A percentile compares a stretch with the other conserved stretches of the same genome.
Conservation (phyloP, 2,797 vertebrate species). For the Sphenodon punctatus region DNA sequence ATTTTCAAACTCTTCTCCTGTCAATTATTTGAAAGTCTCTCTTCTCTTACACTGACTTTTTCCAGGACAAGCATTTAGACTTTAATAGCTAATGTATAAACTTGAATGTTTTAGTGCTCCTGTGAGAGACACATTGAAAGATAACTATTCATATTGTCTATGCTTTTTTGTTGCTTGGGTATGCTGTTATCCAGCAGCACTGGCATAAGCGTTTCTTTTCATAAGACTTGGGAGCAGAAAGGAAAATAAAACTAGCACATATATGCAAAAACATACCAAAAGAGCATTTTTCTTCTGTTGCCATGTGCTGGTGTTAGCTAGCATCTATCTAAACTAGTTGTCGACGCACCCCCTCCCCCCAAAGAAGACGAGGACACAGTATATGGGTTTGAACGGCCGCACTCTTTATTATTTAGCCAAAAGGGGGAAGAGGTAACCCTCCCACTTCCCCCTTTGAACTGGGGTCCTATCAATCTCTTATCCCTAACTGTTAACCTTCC, state of each 20-base stretch:
- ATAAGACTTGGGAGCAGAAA: neutral
- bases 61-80: slow-evolving; percentile 39
- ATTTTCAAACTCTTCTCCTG: slow-evolving; percentile 37
- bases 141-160: neutral
- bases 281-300: neutral
- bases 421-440: too few relatives aligned
- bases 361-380: too few relatives aligned
- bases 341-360: too few relatives aligned
- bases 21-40: slow-evolving; percentile 43
- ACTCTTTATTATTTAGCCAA: too few relatives aligned
- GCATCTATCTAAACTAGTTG: too few relatives aligned
- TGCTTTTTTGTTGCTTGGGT: neutral
- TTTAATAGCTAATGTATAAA: slow-evolving; percentile 41
- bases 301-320: neutral
- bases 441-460: too few relatives aligned
- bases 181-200: neutral
- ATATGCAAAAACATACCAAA: neutral
- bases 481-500: too few relatives aligned
- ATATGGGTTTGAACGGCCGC: too few relatives aligned
- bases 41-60: slow-evolving; percentile 31
- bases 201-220: neutral
- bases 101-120: slow-evolving; percentile 7
- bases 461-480: too few relatives aligned
- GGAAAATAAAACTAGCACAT: neutral
- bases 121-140: slow-evolving; percentile 33